Percentiles rank a stretch among this genome's conserved stretches.
Evolutionary conservation across 2,113 vertebrate genomes (phyloP).

Genomic region (Ochotona princeps): DNA sequence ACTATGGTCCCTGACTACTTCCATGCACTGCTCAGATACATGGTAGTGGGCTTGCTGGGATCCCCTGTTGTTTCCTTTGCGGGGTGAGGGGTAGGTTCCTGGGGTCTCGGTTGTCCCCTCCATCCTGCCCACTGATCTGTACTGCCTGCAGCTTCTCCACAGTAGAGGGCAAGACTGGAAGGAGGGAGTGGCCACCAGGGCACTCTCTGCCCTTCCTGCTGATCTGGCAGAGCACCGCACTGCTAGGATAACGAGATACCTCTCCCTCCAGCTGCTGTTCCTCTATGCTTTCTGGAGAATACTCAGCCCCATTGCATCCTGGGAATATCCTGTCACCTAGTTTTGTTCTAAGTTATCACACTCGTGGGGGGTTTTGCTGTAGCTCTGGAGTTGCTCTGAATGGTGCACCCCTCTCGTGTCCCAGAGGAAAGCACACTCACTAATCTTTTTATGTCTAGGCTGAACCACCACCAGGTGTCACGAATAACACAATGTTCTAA

Average conservation of each 20-base stretch:
- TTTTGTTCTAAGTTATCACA: not conserved
- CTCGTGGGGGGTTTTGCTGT: not conserved
- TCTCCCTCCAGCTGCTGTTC: too few relatives aligned
- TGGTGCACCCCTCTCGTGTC: not conserved
- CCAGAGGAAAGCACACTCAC: not conserved
- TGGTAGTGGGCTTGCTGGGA: not conserved
- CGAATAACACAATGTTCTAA: not conserved
- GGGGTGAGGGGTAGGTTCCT: not conserved
- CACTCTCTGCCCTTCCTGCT: not conserved
- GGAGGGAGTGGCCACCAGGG: not conserved
- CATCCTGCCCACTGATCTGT: not conserved
- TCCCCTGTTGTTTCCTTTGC: not conserved
- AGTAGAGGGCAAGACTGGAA: not conserved
- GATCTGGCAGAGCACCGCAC: too few relatives aligned
- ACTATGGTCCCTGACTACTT: not conserved
- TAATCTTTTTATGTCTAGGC: not conserved
- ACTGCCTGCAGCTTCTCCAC: not conserved
- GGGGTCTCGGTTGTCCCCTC: not conserved
- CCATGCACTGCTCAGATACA: not conserved
- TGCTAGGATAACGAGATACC: too few relatives aligned
- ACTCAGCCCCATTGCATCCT: not conserved
- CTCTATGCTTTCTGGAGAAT: not conserved
- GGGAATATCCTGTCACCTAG: not conserved
- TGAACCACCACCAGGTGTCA: not conserved
- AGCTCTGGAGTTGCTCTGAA: too few relatives aligned